Evolutionary conservation across 2,113 vertebrate genomes (phyloP).

Genomic region (Saiga tatarica): DNA sequence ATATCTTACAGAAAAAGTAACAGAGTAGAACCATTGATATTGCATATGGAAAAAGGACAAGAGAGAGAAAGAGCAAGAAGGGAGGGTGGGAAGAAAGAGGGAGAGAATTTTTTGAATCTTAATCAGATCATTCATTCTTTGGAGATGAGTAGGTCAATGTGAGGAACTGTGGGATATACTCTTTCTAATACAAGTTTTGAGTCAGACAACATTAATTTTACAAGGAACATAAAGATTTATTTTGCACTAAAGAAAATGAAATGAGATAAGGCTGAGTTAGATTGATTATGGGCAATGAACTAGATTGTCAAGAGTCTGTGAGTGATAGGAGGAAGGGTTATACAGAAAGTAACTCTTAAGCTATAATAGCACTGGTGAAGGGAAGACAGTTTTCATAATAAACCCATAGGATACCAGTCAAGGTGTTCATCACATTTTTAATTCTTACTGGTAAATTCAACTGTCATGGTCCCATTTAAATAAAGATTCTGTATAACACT

Average conservation of each 20-base stretch:
- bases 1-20: neutral
- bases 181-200: neutral
- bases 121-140: neutral
- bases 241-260: neutral
- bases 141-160: neutral
- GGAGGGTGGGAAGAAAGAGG: neutral
- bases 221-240: neutral
- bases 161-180: neutral
- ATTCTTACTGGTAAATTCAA: neutral
- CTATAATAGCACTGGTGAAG: neutral
- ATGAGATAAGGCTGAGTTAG: neutral
- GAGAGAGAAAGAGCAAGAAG: neutral
- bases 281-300: neutral
- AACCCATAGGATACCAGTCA: neutral
- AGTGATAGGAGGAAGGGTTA: neutral
- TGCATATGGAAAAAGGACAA: neutral
- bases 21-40: neutral
- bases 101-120: neutral
- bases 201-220: neutral
- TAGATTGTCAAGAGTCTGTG: neutral
- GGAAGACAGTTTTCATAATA: neutral
- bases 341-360: neutral
- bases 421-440: neutral
- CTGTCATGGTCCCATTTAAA: neutral
- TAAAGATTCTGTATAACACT: neutral